These are phyloP conservation scores for Hippolais icterina DNA, from an alignment of 2,113 vertebrate genomes.

Conservation along the genomic window DNA sequence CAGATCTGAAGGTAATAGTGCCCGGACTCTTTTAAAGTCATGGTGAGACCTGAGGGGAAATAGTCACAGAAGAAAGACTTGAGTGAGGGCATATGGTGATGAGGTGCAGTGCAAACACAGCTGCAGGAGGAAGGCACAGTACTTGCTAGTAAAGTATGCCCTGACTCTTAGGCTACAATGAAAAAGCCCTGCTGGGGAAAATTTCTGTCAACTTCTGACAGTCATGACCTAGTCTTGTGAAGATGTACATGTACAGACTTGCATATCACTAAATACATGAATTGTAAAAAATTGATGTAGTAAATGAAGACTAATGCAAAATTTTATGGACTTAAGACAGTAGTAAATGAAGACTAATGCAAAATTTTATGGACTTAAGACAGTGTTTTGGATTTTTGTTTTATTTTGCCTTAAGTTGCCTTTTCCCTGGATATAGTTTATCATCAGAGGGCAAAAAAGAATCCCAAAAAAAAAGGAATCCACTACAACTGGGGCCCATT, in stretches of 20 bases:
- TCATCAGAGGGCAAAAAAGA: not conserved
- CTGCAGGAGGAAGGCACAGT: not conserved
- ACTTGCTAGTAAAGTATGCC: not conserved
- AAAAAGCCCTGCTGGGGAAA: not conserved
- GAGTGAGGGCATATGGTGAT: not conserved
- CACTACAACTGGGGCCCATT: not conserved
- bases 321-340: not conserved
- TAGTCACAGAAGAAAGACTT: not conserved
- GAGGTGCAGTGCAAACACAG: not conserved
- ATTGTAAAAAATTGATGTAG: not conserved
- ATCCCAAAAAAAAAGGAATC: not conserved
- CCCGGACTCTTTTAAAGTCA: not conserved
- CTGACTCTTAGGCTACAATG: not conserved
- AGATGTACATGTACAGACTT: not conserved
- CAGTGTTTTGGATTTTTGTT: not conserved
- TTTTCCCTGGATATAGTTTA: not conserved
- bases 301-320: not conserved
- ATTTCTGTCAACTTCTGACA: not conserved
- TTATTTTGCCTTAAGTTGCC: not conserved
- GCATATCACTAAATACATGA: not conserved
- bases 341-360: not conserved
- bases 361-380: not conserved
- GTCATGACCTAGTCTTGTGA: not conserved
- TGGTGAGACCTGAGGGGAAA: not conserved
- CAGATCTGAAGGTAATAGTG: not conserved